phyloP scores from a whole-genome alignment of 2,797 vertebrate genomes.

The Austrolebias charrua region DNA sequence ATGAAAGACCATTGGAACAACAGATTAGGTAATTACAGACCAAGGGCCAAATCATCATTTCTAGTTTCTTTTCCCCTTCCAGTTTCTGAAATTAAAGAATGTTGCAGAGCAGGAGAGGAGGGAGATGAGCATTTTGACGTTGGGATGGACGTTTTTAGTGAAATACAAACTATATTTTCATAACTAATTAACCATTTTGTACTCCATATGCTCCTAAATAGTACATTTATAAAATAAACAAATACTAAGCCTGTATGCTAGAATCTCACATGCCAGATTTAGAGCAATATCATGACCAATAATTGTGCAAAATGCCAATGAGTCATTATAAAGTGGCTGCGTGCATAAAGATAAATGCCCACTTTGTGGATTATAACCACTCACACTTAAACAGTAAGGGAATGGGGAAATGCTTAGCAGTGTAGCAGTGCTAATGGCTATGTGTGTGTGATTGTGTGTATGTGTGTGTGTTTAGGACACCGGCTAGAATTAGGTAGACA shows the following conservation, averaged over 20 bases:
- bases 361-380: conserved; percentile 49
- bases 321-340: conserved; percentile 46
- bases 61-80: conserved; percentile 24
- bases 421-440: conserved; percentile 55
- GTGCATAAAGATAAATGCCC: conserved; percentile 43
- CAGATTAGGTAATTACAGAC: conserved; percentile 81
- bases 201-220: conserved; percentile 58
- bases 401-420: conserved; percentile 42
- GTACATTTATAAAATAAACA: conserved; percentile 42
- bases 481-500: conserved; percentile 71
- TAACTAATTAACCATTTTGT: conserved; percentile 62
- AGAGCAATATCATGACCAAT: conserved; percentile 47
- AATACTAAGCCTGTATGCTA: conserved; percentile 45
- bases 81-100: conserved; percentile 68
- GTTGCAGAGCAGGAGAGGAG: conserved; percentile 51
- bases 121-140: conserved; percentile 37
- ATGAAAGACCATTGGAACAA: conserved; percentile 79
- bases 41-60: conserved; percentile 70
- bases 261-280: conserved; percentile 43
- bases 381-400: conserved; percentile 43
- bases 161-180: conserved; percentile 48
- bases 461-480: conserved; percentile 37
- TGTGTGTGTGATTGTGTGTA: conserved; percentile 39
- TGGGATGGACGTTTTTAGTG: conserved; percentile 31
- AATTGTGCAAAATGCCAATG: conserved; percentile 53